Conservation (phyloP, 2,113 vertebrate species). For the Pelusios castaneus region DNA sequence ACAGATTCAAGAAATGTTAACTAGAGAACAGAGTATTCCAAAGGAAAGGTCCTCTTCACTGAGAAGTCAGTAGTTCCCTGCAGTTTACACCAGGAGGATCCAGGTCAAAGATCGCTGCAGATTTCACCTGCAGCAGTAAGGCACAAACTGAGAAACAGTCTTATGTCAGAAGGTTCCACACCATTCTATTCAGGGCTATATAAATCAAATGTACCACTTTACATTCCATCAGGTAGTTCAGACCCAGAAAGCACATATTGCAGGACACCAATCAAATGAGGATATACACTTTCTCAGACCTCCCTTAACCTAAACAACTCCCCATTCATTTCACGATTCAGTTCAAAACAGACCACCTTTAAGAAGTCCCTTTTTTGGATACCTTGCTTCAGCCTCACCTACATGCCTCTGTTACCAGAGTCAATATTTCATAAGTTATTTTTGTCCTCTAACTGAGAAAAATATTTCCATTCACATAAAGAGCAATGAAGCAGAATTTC, state of each 20-base stretch:
- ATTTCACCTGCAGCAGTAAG: neutral
- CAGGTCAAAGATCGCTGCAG: neutral
- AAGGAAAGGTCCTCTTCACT: neutral
- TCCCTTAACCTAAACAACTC: neutral
- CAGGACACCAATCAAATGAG: rapidly evolving
- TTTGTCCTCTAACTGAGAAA: neutral
- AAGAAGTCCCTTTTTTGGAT: neutral
- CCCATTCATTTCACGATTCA: neutral
- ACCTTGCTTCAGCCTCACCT: neutral
- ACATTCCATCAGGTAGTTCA: neutral
- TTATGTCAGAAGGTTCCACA: neutral
- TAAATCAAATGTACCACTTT: neutral
- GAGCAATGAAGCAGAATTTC: conserved; percentile 48
- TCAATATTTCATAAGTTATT: conserved; percentile 5
- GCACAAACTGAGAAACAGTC: neutral
- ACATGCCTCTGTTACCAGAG: neutral
- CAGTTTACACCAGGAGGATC: neutral
- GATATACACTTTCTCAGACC: rapidly evolving
- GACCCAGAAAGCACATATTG: neutral
- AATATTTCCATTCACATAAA: conserved; percentile 39
- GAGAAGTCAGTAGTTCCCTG: rapidly evolving
- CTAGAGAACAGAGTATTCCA: neutral
- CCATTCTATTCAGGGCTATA: neutral
- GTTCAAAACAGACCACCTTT: neutral
- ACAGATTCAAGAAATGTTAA: neutral